These are phyloP conservation scores for Periophthalmus magnuspinnatus DNA, from an alignment of 2,797 vertebrate genomes.

Conservation along the genomic window DNA sequence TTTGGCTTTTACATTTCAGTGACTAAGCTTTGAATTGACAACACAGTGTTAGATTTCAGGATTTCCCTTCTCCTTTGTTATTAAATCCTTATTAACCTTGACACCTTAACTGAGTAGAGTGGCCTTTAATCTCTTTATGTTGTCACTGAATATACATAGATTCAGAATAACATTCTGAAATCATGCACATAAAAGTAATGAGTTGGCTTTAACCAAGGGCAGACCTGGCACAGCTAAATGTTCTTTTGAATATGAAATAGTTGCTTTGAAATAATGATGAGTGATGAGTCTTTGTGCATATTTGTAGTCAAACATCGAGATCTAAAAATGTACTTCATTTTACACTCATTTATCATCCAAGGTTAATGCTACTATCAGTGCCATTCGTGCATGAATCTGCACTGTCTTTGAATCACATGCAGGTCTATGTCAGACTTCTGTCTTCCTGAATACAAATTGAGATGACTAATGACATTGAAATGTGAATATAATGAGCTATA, in stretches of 20 bases:
- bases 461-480: constrained; percentile 66
- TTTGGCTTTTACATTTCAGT: neutral
- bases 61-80: neutral
- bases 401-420: constrained; percentile 17
- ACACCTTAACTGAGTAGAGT: neutral
- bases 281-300: constrained; percentile 47
- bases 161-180: constrained; percentile 63
- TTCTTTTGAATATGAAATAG: constrained; percentile 55
- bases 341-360: constrained; percentile 37
- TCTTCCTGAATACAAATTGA: constrained; percentile 43
- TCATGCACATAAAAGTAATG: constrained; percentile 70
- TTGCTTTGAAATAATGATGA: constrained; percentile 55
- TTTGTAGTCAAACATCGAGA: constrained; percentile 49
- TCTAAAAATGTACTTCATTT: constrained; percentile 20
- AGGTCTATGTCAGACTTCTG: constrained; percentile 31
- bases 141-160: constrained; percentile 75
- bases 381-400: constrained; percentile 27
- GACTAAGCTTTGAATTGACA: neutral
- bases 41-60: neutral
- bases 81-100: neutral
- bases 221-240: constrained; percentile 42
- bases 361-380: constrained; percentile 24
- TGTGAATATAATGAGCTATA: constrained; percentile 65
- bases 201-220: constrained; percentile 68
- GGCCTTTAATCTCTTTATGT: too few relatives aligned